phyloP scores from a whole-genome alignment of 2,888 invertebrate species.

The Sturmia bella region DNA sequence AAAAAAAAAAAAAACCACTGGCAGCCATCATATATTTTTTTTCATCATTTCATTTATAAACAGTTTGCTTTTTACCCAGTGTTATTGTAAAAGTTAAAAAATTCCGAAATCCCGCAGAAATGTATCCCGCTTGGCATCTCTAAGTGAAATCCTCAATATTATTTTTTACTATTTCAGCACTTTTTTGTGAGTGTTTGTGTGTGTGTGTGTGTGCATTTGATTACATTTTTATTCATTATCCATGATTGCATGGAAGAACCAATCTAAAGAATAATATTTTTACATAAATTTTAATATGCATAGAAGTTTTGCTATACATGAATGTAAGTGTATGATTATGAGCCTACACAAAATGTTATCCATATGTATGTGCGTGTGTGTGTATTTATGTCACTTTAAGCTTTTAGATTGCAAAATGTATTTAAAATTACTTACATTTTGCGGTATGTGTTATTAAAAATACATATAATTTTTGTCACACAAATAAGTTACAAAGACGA shows the following conservation, averaged over 20 bases:
- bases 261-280: constrained; percentile 39
- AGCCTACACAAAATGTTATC: neutral
- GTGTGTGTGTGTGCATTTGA: neutral
- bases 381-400: neutral
- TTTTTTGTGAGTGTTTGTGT: neutral
- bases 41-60: too few relatives aligned
- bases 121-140: too few relatives aligned
- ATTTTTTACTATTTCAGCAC: too few relatives aligned
- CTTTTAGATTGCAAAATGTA: constrained; percentile 2
- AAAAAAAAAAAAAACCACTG: too few relatives aligned
- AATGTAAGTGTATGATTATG: neutral
- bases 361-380: too few relatives aligned
- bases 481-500: constrained; percentile 26
- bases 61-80: too few relatives aligned
- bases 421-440: constrained; percentile 9
- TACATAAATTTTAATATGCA: constrained; percentile 34
- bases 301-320: neutral
- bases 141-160: too few relatives aligned
- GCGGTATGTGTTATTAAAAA: constrained; percentile 42
- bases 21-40: too few relatives aligned
- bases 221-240: constrained; percentile 1
- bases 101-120: too few relatives aligned
- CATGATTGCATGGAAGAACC: constrained; percentile 16
- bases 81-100: too few relatives aligned
- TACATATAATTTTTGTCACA: constrained; percentile 36